Evolutionary conservation across 2,797 vertebrate species (phyloP).

Genomic region (Centroberyx gerrardi): DNA sequence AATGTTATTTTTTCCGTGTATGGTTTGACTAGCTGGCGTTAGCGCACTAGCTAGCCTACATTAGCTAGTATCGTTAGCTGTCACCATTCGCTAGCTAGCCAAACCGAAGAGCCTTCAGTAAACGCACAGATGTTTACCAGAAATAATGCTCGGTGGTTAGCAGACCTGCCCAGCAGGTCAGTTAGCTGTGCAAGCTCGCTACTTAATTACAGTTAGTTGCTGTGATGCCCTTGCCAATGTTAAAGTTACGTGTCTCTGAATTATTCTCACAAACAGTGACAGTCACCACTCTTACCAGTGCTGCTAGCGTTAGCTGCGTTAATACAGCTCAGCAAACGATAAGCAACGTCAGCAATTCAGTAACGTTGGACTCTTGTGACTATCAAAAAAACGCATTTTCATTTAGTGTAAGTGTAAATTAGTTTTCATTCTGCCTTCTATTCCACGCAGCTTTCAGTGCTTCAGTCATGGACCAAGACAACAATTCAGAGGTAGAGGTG

Average conservation of each 20-base stretch:
- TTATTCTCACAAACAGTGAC: not conserved
- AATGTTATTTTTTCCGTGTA: not conserved
- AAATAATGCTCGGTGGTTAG: slow-evolving; percentile 30
- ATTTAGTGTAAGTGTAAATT: not conserved
- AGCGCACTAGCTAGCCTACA: slow-evolving; percentile 28
- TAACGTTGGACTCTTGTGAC: not conserved
- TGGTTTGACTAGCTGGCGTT: not conserved
- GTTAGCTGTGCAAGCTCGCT: not conserved
- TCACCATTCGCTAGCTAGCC: slow-evolving; percentile 42
- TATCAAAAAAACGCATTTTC: not conserved
- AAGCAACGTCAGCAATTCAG: slow-evolving; percentile 69
- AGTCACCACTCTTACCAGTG: not conserved
- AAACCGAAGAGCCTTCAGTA: slow-evolving; percentile 13
- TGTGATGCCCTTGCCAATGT: not conserved
- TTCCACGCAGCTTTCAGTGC: slow-evolving; percentile 50
- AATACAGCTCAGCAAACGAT: slow-evolving; percentile 5
- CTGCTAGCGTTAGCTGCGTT: slow-evolving; percentile 12
- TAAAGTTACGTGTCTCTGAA: not conserved
- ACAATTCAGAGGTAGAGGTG: slow-evolving; percentile 82
- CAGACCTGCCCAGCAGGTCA: not conserved
- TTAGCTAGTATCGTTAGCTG: slow-evolving; percentile 69
- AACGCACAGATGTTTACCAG: slow-evolving; percentile 15
- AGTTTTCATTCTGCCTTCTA: slow-evolving; percentile 29
- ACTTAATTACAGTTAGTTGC: not conserved
- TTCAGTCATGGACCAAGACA: slow-evolving; percentile 84